Conservation (phyloP, 2,113 vertebrate genomes). For the Paraplagusia blochii region DNA sequence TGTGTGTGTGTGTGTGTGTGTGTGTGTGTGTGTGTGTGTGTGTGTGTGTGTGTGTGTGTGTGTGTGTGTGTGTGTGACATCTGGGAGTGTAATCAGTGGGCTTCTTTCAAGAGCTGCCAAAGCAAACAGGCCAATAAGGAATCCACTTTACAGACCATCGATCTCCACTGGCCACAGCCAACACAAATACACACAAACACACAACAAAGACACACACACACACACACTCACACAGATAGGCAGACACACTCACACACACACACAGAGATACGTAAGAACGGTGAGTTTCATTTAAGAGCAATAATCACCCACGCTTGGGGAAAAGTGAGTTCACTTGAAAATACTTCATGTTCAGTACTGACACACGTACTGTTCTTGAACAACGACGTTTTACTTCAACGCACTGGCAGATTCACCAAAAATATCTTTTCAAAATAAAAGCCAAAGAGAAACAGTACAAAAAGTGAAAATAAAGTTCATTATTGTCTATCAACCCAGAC, state of each 20-base stretch:
- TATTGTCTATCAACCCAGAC: too few relatives aligned
- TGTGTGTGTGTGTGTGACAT: conserved; percentile 89
- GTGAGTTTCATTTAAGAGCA: conserved; percentile 17
- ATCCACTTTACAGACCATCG: conserved; percentile 99
- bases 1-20: conserved; percentile 83
- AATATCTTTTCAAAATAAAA: background rate
- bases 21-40: conserved; percentile 85
- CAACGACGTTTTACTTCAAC: background rate
- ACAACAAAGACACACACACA: too few relatives aligned
- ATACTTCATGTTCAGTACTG: conserved; percentile 1
- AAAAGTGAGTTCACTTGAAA: background rate
- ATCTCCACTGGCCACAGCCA: conserved; percentile 90
- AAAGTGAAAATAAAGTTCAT: background rate
- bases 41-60: conserved; percentile 85
- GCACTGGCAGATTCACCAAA: background rate
- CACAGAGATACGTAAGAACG: conserved; percentile 15
- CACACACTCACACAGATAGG: conserved; percentile 8
- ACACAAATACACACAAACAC: conserved; percentile 63
- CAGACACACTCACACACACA: conserved; percentile 17
- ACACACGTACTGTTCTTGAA: background rate
- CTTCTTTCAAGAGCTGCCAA: conserved; percentile 98
- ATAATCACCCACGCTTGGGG: conserved; percentile 11
- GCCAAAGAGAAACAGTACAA: background rate
- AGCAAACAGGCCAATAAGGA: conserved; percentile 99
- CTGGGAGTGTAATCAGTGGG: conserved; percentile 96